Percentiles rank a stretch among this genome's conserved stretches.
Conservation (phyloP, 2,888 invertebrate species). For the Melieria picta region DNA sequence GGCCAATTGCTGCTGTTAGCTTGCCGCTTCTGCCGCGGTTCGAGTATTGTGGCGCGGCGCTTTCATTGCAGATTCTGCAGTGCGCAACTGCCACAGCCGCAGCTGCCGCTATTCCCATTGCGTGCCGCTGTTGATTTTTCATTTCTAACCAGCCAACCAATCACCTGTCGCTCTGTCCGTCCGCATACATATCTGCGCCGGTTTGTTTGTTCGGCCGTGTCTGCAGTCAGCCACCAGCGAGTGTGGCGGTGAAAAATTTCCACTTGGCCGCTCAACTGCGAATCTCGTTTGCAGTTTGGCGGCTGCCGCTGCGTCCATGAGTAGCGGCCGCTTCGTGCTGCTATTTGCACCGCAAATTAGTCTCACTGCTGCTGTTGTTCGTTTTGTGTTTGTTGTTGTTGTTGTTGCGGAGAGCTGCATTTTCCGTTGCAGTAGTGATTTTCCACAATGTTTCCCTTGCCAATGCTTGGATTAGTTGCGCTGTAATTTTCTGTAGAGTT, state of each 20-base stretch:
- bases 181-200: slow-evolving; percentile 7
- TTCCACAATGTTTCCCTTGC: no score
- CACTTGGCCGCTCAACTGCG: slow-evolving; percentile 67
- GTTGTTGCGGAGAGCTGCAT: no score
- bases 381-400: no score
- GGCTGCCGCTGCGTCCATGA: no score
- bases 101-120: slow-evolving; percentile 21
- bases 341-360: slow-evolving; percentile 19
- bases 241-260: slow-evolving; percentile 56
- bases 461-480: no score
- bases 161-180: neutral
- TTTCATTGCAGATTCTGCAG: neutral
- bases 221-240: slow-evolving; percentile 30
- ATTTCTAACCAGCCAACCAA: slow-evolving; percentile 5
- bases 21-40: no score
- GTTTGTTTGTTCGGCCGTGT: slow-evolving; percentile 5
- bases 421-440: no score
- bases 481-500: no score
- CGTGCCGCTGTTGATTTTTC: slow-evolving; percentile 21
- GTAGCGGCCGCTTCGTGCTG: slow-evolving; percentile 19
- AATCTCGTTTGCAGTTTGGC: slow-evolving; percentile 23
- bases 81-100: neutral
- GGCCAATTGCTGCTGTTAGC: no score
- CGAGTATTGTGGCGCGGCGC: no score
- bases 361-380: slow-evolving; percentile 2